These are phyloP conservation scores for Chymomyza costata DNA, from an alignment of 1,140 invertebrate species.

Conservation along the genomic window DNA sequence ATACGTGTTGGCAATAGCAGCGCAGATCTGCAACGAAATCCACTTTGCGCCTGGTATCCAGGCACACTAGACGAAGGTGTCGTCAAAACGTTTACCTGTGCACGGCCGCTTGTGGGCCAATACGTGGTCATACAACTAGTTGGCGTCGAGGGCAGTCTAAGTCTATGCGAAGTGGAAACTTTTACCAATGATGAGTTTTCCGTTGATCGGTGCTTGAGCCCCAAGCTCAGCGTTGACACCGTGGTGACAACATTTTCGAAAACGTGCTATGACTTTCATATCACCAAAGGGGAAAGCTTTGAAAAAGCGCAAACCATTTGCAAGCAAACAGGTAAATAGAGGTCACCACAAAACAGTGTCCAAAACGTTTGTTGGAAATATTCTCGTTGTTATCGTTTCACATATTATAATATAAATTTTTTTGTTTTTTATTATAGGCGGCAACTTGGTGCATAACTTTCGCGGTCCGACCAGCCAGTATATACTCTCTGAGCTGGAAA, in stretches of 20 bases:
- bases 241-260: slow-evolving; percentile 87
- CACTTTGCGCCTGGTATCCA: slow-evolving; percentile 94
- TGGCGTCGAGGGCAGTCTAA: slow-evolving; percentile 91
- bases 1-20: slow-evolving; percentile 94
- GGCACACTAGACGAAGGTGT: slow-evolving; percentile 93
- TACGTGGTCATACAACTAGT: slow-evolving; percentile 93
- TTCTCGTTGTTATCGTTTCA: too few relatives aligned
- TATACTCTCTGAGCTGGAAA: slow-evolving; percentile 86
- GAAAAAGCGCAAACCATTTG: slow-evolving; percentile 86
- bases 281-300: slow-evolving; percentile 87
- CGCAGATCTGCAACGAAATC: slow-evolving; percentile 88
- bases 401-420: neutral
- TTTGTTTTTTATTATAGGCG: slow-evolving; percentile 74
- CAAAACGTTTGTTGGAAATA: neutral
- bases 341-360: neutral
- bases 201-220: slow-evolving; percentile 84
- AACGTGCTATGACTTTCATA: slow-evolving; percentile 92
- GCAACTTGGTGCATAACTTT: slow-evolving; percentile 85
- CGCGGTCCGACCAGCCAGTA: slow-evolving; percentile 83
- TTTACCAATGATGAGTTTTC: slow-evolving; percentile 94
- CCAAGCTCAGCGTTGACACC: slow-evolving; percentile 82
- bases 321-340: slow-evolving; percentile 77
- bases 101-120: slow-evolving; percentile 87
- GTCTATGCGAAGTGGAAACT: slow-evolving; percentile 93
- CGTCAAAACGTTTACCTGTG: slow-evolving; percentile 93